phyloP scores from a whole-genome alignment of 2,888 invertebrate genomes.

The Platypus cylindrus region DNA sequence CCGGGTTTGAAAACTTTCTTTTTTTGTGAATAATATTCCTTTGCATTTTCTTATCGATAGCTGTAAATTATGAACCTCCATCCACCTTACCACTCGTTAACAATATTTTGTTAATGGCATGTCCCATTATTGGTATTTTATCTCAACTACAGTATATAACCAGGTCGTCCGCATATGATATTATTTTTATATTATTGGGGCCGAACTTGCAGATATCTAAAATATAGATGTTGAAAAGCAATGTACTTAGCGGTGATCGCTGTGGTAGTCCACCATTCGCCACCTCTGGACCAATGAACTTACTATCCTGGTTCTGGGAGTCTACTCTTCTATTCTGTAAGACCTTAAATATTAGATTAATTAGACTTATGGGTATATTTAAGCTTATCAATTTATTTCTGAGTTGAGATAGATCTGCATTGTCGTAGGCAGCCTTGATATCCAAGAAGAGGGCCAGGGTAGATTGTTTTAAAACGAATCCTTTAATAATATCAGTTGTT shows the following conservation, averaged over 20 bases:
- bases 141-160: background rate
- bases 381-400: background rate
- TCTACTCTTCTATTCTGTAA: background rate
- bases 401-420: slow-evolving; percentile 1
- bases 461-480: no score
- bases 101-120: slow-evolving; percentile 4
- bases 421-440: slow-evolving; percentile 4
- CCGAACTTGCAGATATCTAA: background rate
- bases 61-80: slow-evolving; percentile 4
- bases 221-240: slow-evolving; percentile 4
- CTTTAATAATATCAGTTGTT: no score
- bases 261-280: slow-evolving; percentile 4
- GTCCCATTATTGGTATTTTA: background rate
- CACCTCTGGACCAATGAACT: background rate
- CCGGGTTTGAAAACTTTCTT: background rate
- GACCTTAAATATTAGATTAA: background rate
- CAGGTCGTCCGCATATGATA: slow-evolving; percentile 5
- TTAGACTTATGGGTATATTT: background rate
- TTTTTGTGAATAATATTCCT: slow-evolving; percentile 8
- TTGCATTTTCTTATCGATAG: slow-evolving; percentile 9
- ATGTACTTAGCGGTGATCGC: slow-evolving; percentile 4
- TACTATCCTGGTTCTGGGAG: background rate
- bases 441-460: slow-evolving; percentile 4
- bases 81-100: slow-evolving; percentile 5
- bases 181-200: background rate